These are phyloP conservation scores for Sterna hirundo DNA, from an alignment of 2,113 vertebrate genomes.

Conservation along the genomic window DNA sequence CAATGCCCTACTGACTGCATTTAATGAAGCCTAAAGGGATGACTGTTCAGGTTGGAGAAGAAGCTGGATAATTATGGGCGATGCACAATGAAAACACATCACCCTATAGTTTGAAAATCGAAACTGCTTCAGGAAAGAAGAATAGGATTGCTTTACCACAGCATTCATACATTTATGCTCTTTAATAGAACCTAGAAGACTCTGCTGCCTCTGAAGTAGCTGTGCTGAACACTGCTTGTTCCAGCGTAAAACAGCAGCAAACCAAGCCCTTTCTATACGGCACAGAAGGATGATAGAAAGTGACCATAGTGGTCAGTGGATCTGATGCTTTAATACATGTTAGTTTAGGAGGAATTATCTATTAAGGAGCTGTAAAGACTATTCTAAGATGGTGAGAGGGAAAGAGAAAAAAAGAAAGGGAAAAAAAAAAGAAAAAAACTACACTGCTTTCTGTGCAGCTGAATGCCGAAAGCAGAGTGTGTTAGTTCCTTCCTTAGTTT, in stretches of 20 bases:
- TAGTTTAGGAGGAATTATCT: background rate
- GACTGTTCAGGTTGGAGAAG: background rate
- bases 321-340: background rate
- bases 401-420: no score
- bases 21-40: slow-evolving; percentile 14
- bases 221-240: background rate
- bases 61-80: background rate
- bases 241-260: background rate
- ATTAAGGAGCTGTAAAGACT: background rate
- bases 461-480: background rate
- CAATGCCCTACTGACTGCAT: background rate
- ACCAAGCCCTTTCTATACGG: background rate
- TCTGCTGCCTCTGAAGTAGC: background rate
- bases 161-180: background rate
- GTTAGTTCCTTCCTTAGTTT: background rate
- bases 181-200: background rate
- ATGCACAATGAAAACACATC: background rate
- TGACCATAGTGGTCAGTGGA: background rate
- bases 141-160: background rate
- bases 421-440: background rate
- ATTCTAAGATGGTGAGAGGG: background rate
- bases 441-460: background rate
- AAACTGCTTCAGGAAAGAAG: background rate
- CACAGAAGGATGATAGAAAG: background rate
- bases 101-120: background rate